Base-by-base conservation (phyloP, 2,113 vertebrate genomes). In the Aptenodytes forsteri region DNA sequence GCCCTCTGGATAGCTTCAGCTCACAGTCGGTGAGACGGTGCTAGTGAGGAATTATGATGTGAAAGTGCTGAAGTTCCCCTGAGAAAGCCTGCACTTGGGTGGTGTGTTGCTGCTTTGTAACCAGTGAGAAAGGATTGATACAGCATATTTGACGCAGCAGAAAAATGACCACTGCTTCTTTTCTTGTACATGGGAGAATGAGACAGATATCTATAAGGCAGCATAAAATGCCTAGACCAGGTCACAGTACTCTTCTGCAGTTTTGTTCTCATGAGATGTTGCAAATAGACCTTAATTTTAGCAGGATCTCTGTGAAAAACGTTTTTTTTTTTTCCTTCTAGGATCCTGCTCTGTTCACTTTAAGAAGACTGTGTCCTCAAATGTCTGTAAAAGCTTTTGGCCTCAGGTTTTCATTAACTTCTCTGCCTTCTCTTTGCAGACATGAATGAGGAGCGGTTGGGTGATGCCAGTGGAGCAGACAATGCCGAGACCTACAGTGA, bases 401-500 rank as follows among this genome's bases (percentile, higher is more conserved):
- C 9, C 49, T 66, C 29, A 38, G 5, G 52, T 85, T 82, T 83
- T 62, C 21, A 18, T 91, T 98, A 96, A 98, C 47, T 58, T 89
- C 14, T 67, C 65, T 97, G 66, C 87, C 58, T 81, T 98, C 92
- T 98, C 62, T 89, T 98, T 97, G 96, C 97, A 99, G 99, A 99
- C 11, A 6, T 98, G 55, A 83, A 95, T 18, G 99, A 99, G 56
- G 99, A 99, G 16, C 96, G 93, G 7, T 91, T 99, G 34, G 99
- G 98, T 49, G 99, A 99, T 20, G 84, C 96, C 71, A 98, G 98
- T 4, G 98, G 98, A 20, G 96, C 96, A 11, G 99, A 99, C 54
- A 99, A 97, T 70, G 95, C 98, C 0, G 99, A 99, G 54, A 98
- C 97, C 94, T 99, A 98, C 98, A 99, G 99, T n/a, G 99, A 99